A percentile compares a stretch with the other conserved stretches of the same genome.
phyloP scores from a whole-genome alignment of 37 sponge, comb jelly and placozoan genomes.

The Haliclona indistincta region DNA sequence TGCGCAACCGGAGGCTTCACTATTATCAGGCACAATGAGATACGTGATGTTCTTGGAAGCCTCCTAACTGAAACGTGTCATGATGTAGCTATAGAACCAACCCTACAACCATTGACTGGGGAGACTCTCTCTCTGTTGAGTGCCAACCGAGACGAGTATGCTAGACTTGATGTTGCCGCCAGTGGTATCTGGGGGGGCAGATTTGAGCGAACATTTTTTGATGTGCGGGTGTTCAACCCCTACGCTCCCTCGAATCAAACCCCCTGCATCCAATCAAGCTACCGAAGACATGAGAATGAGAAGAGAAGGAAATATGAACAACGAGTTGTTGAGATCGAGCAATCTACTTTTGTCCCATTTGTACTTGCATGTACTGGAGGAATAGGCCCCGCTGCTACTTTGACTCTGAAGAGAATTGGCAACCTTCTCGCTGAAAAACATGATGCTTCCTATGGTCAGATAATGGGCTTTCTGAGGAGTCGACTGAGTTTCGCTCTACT shows the following conservation, averaged over 20 bases:
- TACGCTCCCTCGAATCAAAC: constrained; percentile 25
- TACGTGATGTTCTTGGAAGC: constrained; percentile 37
- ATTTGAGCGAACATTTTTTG: constrained; percentile 38
- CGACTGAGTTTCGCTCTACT: constrained; percentile 19
- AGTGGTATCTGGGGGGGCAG: constrained; percentile 48
- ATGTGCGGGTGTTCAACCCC: constrained; percentile 60
- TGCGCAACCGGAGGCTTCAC: constrained; percentile 33
- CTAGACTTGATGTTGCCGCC: constrained; percentile 28
- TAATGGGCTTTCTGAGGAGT: constrained; percentile 2
- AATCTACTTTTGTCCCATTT: constrained; percentile 35
- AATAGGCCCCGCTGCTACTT: constrained; percentile 23
- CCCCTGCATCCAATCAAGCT: constrained; percentile 8
- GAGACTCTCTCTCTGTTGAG: not conserved
- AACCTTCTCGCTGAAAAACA: constrained; percentile 1
- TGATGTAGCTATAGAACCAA: constrained; percentile 32
- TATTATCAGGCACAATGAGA: constrained; percentile 34
- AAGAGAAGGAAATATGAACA: constrained; percentile 42
- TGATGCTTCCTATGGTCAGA: not conserved
- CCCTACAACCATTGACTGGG: constrained; percentile 11
- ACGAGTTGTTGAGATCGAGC: constrained; percentile 15
- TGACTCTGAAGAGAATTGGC: not conserved
- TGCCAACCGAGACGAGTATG: too few species aligned
- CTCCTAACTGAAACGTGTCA: constrained; percentile 25
- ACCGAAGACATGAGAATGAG: constrained; percentile 25
- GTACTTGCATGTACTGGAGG: constrained; percentile 25